These are phyloP conservation scores for Leptinotarsa tumamoca DNA, from an alignment of 2,888 invertebrate genomes.

Conservation along the genomic window DNA sequence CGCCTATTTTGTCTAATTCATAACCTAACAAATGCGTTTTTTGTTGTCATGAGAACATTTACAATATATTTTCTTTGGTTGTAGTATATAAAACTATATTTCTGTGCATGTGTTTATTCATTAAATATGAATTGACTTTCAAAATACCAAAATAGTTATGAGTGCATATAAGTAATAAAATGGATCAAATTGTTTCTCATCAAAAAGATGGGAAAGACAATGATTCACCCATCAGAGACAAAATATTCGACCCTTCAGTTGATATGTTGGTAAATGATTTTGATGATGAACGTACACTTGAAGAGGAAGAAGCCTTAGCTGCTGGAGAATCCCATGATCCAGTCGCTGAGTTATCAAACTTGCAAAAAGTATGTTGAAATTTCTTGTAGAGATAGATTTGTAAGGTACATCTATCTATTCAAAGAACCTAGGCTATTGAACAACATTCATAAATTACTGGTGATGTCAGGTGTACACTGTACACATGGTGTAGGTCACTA, in stretches of 20 bases:
- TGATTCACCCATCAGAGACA: conserved; percentile 67
- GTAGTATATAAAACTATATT: not conserved
- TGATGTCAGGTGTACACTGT: not conserved
- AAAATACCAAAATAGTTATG: conserved; percentile 44
- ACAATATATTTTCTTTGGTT: not conserved
- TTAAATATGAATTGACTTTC: not conserved
- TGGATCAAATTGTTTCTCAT: conserved; percentile 62
- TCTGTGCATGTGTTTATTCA: not conserved
- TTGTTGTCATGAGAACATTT: not conserved
- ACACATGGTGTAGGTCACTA: not conserved
- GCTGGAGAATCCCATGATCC: conserved; percentile 87
- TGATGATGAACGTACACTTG: conserved; percentile 96
- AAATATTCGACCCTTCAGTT: conserved; percentile 89
- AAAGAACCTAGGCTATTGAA: not conserved
- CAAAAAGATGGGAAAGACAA: conserved; percentile 62
- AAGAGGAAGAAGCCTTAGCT: conserved; percentile 96
- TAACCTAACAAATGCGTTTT: conserved; percentile 13
- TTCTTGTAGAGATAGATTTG: conserved; percentile 6
- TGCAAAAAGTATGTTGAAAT: conserved; percentile 75
- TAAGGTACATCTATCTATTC: not conserved
- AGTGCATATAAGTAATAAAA: conserved; percentile 55
- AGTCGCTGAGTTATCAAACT: conserved; percentile 87
- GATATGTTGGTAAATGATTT: conserved; percentile 98
- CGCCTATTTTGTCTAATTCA: conserved; percentile 5
- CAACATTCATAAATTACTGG: not conserved